Conservation (phyloP, 2,888 invertebrate species). For the Mesorhabditis belari region DNA sequence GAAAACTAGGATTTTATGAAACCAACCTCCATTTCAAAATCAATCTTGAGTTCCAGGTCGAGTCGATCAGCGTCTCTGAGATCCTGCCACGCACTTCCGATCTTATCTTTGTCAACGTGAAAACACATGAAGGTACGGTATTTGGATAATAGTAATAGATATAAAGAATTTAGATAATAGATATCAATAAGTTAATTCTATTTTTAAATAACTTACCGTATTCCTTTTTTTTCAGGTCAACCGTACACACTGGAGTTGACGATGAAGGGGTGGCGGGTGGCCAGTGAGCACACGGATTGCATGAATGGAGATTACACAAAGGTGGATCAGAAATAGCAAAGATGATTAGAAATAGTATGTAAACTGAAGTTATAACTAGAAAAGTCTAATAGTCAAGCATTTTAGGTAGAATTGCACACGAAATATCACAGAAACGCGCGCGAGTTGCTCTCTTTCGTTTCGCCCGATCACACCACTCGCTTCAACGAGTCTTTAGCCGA, state of each 20-base stretch:
- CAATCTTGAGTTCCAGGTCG: constrained; percentile 53
- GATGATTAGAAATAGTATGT: too few species aligned
- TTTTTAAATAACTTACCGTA: neutral
- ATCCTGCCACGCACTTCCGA: constrained; percentile 62
- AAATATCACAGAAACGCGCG: constrained; percentile 74
- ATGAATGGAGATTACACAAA: constrained; percentile 51
- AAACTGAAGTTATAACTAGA: neutral
- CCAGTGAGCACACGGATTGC: constrained; percentile 44
- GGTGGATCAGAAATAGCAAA: too few species aligned
- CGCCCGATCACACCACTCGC: constrained; percentile 58
- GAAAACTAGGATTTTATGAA: constrained; percentile 1
- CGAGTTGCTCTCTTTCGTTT: constrained; percentile 69
- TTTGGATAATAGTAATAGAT: constrained; percentile 1
- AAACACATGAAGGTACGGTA: constrained; percentile 65
- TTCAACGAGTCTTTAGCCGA: constrained; percentile 45
- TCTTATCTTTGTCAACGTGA: constrained; percentile 69
- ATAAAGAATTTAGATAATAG: neutral
- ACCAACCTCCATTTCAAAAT: neutral
- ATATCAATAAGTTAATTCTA: neutral
- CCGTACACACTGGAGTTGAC: constrained; percentile 72
- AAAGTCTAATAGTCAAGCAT: neutral
- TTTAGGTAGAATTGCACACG: constrained; percentile 49
- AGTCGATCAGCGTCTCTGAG: constrained; percentile 63
- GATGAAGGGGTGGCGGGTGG: constrained; percentile 54
- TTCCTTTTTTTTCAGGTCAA: constrained; percentile 39